These are phyloP conservation scores for Fragum fragum DNA, from an alignment of 2,888 invertebrate genomes.

Conservation along the genomic window DNA sequence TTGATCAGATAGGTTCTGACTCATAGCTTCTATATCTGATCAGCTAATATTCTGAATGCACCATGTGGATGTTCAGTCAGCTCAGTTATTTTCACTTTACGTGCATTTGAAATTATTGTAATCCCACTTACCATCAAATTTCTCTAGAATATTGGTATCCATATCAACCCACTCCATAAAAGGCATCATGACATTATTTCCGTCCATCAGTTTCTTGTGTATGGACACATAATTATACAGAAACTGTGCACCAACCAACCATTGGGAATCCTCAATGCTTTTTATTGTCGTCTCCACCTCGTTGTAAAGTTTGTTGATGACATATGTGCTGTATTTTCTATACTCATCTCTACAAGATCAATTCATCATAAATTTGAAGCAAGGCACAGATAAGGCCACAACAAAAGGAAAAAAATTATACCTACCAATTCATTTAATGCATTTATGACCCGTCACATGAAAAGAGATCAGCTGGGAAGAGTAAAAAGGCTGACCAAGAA, in stretches of 20 bases:
- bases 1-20: too few species aligned
- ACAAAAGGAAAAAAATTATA: too few species aligned
- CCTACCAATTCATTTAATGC: too few species aligned
- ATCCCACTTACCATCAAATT: slow-evolving; percentile 79
- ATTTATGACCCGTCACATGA: too few species aligned
- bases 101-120: too few species aligned
- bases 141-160: slow-evolving; percentile 79
- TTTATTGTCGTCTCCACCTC: slow-evolving; percentile 81
- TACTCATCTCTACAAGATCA: slow-evolving; percentile 67
- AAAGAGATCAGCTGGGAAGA: too few species aligned
- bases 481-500: too few species aligned
- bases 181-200: slow-evolving; percentile 73
- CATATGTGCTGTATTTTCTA: slow-evolving; percentile 76
- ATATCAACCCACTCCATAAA: slow-evolving; percentile 85
- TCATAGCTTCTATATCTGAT: too few species aligned
- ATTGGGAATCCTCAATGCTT: slow-evolving; percentile 81
- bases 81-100: too few species aligned
- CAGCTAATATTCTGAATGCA: too few species aligned
- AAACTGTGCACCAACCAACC: slow-evolving; percentile 83
- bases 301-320: slow-evolving; percentile 78
- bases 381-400: too few species aligned
- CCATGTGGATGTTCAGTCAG: too few species aligned
- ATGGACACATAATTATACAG: slow-evolving; percentile 77
- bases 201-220: slow-evolving; percentile 68
- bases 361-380: not conserved